These are phyloP conservation scores for Nemurella pictetii DNA, from an alignment of 2,888 invertebrate genomes.

Conservation along the genomic window DNA sequence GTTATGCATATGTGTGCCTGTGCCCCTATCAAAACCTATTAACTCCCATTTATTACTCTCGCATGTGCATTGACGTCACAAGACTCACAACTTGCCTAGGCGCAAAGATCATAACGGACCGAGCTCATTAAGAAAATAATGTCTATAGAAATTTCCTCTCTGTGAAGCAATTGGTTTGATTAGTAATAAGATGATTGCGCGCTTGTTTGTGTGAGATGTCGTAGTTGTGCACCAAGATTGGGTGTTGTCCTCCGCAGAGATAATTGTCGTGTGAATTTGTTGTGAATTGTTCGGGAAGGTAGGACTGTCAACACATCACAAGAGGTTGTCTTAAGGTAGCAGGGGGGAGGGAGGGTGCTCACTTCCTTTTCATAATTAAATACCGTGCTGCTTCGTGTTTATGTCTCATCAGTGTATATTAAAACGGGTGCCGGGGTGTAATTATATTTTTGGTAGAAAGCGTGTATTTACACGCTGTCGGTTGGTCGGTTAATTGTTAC, in stretches of 20 bases:
- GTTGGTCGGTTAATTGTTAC: not conserved
- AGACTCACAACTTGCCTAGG: slow-evolving; percentile 38
- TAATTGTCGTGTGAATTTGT: not conserved
- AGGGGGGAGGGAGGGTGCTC: not conserved
- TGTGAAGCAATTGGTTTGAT: not conserved
- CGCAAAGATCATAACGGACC: slow-evolving; percentile 34
- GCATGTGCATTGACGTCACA: slow-evolving; percentile 39
- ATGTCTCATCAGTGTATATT: not conserved
- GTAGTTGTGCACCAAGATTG: no score
- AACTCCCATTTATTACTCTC: slow-evolving; percentile 40
- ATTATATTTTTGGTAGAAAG: not conserved
- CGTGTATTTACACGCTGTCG: not conserved
- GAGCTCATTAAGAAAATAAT: slow-evolving; percentile 37
- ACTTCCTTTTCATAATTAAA: not conserved
- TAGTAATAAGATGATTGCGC: not conserved
- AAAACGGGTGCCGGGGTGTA: not conserved
- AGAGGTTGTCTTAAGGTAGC: no score
- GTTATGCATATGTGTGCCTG: slow-evolving; percentile 18
- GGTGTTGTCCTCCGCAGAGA: not conserved
- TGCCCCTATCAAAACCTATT: slow-evolving; percentile 42
- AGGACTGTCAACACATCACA: not conserved
- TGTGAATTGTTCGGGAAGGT: no score
- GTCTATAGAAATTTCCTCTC: not conserved
- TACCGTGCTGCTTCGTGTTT: not conserved
- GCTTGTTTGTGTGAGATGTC: not conserved